A percentile compares a stretch with the other conserved stretches of the same genome.
These are phyloP conservation scores for Brachirus orientalis DNA, from an alignment of 2,113 vertebrate species.

Conservation along the genomic window DNA sequence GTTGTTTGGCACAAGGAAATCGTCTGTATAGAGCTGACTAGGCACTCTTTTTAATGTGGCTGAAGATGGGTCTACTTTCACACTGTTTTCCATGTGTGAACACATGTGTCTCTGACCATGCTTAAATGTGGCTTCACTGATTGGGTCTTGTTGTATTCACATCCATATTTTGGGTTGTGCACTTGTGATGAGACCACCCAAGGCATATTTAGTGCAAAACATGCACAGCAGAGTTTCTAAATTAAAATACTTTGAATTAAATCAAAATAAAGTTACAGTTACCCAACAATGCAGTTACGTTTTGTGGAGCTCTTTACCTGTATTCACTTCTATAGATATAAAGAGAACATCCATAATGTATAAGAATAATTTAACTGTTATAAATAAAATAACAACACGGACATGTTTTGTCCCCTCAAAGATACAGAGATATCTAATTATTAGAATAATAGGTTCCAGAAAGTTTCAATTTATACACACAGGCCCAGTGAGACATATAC, in stretches of 20 bases:
- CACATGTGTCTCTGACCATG: slow-evolving; percentile 41
- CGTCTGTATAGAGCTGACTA: slow-evolving; percentile 37
- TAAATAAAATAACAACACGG: neutral
- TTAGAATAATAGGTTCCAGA: neutral
- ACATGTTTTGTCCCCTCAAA: neutral
- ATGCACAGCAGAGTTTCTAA: slow-evolving; percentile 24
- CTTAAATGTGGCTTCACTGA: slow-evolving; percentile 50
- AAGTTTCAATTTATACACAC: slow-evolving; percentile 7
- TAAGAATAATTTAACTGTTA: neutral
- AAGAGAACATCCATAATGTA: too few species aligned
- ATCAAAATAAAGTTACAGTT: neutral
- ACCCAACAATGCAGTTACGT: neutral
- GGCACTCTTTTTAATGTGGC: slow-evolving; percentile 52
- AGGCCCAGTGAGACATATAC: slow-evolving; percentile 17
- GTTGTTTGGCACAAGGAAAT: slow-evolving; percentile 47
- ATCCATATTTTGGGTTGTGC: slow-evolving; percentile 47
- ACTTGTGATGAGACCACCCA: slow-evolving; percentile 61
- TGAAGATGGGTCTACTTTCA: slow-evolving; percentile 39
- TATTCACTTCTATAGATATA: too few species aligned
- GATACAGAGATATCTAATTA: neutral
- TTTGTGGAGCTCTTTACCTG: too few species aligned
- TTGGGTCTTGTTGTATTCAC: slow-evolving; percentile 44
- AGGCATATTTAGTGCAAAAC: slow-evolving; percentile 23
- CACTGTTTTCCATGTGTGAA: slow-evolving; percentile 37
- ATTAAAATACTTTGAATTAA: too few species aligned